Percentiles rank a stretch among this genome's conserved stretches.
Evolutionary conservation across 2,113 vertebrate genomes (phyloP).

Genomic region (Sinocyclocheilus anshuiensis): DNA sequence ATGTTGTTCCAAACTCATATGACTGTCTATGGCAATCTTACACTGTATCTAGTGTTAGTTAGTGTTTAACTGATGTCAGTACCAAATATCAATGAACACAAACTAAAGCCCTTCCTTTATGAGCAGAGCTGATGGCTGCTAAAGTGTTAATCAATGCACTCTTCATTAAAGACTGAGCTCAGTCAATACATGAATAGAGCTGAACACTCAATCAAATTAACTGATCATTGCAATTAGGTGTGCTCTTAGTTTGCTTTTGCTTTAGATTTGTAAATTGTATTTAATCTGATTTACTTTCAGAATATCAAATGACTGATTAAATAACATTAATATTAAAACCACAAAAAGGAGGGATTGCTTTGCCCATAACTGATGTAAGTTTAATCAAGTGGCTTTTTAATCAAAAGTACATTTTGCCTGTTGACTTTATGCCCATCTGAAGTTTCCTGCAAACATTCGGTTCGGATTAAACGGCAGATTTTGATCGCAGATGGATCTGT

Average conservation of each 20-base stretch:
- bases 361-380: not conserved
- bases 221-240: not conserved
- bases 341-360: too few species aligned
- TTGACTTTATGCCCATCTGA: not conserved
- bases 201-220: not conserved
- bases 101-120: not conserved
- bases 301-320: too few species aligned
- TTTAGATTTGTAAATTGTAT: not conserved
- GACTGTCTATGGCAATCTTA: not conserved
- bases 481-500: not conserved
- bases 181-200: not conserved
- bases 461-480: too few species aligned
- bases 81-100: not conserved
- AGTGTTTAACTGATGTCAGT: not conserved
- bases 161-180: not conserved
- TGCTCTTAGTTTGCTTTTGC: not conserved
- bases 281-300: too few species aligned
- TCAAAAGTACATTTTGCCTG: not conserved
- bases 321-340: too few species aligned
- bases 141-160: conserved; percentile 7
- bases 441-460: not conserved
- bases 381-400: not conserved
- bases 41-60: too few species aligned
- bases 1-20: not conserved
- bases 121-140: not conserved